A percentile compares a stretch with the other conserved stretches of the same genome.
Evolutionary conservation across 2,888 invertebrate species (phyloP).

Genomic region (Cosmia trapezina): DNA sequence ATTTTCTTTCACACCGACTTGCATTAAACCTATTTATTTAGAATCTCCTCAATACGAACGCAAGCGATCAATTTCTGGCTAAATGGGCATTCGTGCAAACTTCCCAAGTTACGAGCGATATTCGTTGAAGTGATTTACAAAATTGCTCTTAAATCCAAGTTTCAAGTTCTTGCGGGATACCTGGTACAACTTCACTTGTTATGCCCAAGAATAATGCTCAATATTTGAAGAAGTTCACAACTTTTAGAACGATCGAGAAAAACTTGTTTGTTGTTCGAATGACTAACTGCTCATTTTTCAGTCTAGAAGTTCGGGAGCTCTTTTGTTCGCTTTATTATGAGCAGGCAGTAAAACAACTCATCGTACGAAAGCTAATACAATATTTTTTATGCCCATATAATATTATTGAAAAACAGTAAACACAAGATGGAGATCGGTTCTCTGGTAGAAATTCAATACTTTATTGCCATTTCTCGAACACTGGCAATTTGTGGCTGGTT

Average conservation of each 20-base stretch:
- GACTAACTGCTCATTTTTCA: slow-evolving; percentile 55
- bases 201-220: slow-evolving; percentile 72
- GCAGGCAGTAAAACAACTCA: slow-evolving; percentile 33
- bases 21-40: slow-evolving; percentile 54
- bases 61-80: slow-evolving; percentile 76
- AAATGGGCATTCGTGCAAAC: slow-evolving; percentile 77
- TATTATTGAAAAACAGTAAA: slow-evolving; percentile 19
- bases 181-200: slow-evolving; percentile 72
- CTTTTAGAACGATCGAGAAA: slow-evolving; percentile 59
- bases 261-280: slow-evolving; percentile 62
- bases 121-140: slow-evolving; percentile 80
- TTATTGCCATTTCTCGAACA: slow-evolving; percentile 70
- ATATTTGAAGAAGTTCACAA: slow-evolving; percentile 68
- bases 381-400: slow-evolving; percentile 15
- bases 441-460: slow-evolving; percentile 46
- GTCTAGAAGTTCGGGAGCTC: slow-evolving; percentile 36
- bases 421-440: slow-evolving; percentile 16
- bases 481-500: slow-evolving; percentile 77
- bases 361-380: not conserved
- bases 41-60: slow-evolving; percentile 44
- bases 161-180: slow-evolving; percentile 73
- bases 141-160: slow-evolving; percentile 78
- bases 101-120: slow-evolving; percentile 76
- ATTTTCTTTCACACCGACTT: slow-evolving; percentile 53
- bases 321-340: slow-evolving; percentile 47